Percentiles rank a stretch among this genome's conserved stretches.
Conservation (phyloP, 2,888 invertebrate genomes). For the Nemapogon koenigi region DNA sequence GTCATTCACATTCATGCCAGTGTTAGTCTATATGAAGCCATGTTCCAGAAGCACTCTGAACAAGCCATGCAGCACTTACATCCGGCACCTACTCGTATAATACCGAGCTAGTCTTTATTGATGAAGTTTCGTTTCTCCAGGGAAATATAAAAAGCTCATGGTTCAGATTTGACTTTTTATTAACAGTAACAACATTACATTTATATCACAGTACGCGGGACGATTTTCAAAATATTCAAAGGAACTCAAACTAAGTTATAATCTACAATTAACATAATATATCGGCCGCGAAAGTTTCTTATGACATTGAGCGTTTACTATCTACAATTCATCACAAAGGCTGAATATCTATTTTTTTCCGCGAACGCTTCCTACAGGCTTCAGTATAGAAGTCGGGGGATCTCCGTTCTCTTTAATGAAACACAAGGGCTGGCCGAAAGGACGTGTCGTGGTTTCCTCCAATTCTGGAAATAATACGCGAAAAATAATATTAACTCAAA, state of each 20-base stretch:
- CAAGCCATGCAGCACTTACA: constrained; percentile 63
- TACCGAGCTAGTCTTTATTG: no score
- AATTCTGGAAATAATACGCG: constrained; percentile 55
- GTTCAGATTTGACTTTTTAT: constrained; percentile 53
- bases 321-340: no score
- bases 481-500: constrained; percentile 17
- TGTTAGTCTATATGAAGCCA: no score
- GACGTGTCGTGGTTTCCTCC: constrained; percentile 68
- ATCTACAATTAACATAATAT: no score
- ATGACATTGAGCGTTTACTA: no score
- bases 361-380: constrained; percentile 58
- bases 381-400: constrained; percentile 59
- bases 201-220: constrained; percentile 66
- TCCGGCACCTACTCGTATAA: constrained; percentile 27
- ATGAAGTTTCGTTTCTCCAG: no score
- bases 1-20: no score
- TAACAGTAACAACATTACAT: constrained; percentile 55
- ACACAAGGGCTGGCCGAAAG: constrained; percentile 83
- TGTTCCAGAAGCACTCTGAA: no score
- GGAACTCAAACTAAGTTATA: no score
- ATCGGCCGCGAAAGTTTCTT: no score
- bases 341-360: constrained; percentile 63
- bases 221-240: constrained; percentile 16
- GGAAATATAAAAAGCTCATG: no score
- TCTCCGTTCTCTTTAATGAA: constrained; percentile 65